phyloP scores from a whole-genome alignment of 1,140 invertebrate species.

The Drosophila sp. region DNA sequence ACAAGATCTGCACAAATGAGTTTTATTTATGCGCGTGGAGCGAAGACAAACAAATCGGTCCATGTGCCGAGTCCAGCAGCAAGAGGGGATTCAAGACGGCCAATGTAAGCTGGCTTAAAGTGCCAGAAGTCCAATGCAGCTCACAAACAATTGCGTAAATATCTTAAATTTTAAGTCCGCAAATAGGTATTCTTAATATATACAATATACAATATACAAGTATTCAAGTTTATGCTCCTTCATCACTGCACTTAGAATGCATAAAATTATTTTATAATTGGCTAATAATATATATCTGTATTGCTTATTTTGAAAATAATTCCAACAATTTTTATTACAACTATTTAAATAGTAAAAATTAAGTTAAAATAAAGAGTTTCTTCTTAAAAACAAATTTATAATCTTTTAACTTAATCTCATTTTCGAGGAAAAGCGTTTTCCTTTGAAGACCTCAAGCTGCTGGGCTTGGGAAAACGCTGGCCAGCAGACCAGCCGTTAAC shows the following conservation, averaged over 20 bases:
- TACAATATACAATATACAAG: too few species aligned
- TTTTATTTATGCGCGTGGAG: constrained; percentile 77
- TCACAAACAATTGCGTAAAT: background rate
- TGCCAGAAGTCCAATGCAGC: background rate
- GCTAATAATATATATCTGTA: too few species aligned
- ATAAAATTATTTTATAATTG: too few species aligned
- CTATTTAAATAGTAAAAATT: too few species aligned
- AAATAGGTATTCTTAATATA: background rate
- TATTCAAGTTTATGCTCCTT: too few species aligned
- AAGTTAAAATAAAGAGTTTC: too few species aligned
- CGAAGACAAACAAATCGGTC: constrained; percentile 58
- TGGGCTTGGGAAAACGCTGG: background rate
- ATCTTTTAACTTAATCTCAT: background rate
- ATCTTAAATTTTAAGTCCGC: background rate
- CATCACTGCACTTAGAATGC: too few species aligned
- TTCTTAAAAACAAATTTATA: too few species aligned
- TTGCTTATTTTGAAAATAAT: too few species aligned
- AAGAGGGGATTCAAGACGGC: background rate
- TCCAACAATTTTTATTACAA: too few species aligned
- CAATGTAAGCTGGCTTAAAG: constrained; percentile 34
- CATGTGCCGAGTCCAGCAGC: constrained; percentile 2
- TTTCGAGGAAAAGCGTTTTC: background rate
- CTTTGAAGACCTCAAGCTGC: background rate
- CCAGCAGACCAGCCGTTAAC: constrained; percentile 13
- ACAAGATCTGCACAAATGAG: constrained; percentile 50